Evolutionary conservation across 1,140 invertebrate genomes (phyloP).

Genomic region (Kradibia gibbosae): DNA sequence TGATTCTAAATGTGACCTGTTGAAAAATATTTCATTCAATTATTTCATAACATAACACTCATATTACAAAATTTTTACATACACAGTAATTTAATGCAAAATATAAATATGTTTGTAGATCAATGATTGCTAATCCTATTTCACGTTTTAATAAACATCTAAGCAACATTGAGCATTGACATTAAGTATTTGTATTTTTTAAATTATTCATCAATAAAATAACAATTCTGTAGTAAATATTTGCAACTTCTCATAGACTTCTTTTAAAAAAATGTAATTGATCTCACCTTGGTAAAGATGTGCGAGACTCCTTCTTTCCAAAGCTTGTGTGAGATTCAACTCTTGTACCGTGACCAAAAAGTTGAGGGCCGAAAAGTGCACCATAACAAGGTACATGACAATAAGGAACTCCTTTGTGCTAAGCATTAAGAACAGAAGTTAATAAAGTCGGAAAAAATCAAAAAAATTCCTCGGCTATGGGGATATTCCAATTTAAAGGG

Average conservation of each 20-base stretch:
- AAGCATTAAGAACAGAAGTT: constrained; percentile 41
- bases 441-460: constrained; percentile 13
- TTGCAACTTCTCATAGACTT: not conserved
- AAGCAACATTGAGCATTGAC: not conserved
- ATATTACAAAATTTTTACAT: constrained; percentile 35
- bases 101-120: constrained; percentile 17
- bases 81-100: not conserved
- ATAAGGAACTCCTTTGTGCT: constrained; percentile 93
- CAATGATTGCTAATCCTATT: constrained; percentile 21
- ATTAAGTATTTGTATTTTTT: not conserved
- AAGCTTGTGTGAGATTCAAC: constrained; percentile 91
- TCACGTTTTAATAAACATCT: too few species aligned
- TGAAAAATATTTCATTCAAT: constrained; percentile 53
- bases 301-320: constrained; percentile 78
- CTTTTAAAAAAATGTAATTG: not conserved
- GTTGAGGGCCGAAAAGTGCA: constrained; percentile 87
- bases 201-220: not conserved
- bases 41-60: too few species aligned
- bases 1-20: constrained; percentile 83
- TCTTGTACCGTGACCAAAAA: constrained; percentile 89
- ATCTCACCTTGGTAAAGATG: constrained; percentile 66
- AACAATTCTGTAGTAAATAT: not conserved
- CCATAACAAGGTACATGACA: constrained; percentile 93
- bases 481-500: constrained; percentile 13
- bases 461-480: not conserved